Evolutionary conservation across 2,888 invertebrate genomes (phyloP).

Genomic region (Lacanobia oleracea): DNA sequence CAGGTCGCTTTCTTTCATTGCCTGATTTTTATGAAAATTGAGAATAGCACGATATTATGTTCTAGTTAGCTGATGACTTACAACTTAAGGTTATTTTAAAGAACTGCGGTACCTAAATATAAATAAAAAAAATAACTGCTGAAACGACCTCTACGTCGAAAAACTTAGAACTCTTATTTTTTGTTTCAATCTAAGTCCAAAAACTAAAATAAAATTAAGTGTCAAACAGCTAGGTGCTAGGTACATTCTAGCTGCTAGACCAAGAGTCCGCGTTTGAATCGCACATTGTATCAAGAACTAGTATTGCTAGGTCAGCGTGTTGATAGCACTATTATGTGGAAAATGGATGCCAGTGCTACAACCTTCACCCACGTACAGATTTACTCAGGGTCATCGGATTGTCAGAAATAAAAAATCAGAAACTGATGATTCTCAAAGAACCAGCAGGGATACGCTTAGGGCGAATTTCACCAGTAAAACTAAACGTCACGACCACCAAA

Average conservation of each 20-base stretch:
- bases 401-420: background rate
- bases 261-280: conserved; percentile 12
- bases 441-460: too few relatives aligned
- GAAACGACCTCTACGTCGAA: too few relatives aligned
- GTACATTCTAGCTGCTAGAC: background rate
- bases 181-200: background rate
- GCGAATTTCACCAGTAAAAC: too few relatives aligned
- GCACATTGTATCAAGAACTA: conserved; percentile 18
- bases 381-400: conserved; percentile 39
- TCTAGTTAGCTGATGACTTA: background rate
- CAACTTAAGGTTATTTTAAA: too few relatives aligned
- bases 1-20: conserved; percentile 8
- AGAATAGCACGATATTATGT: background rate
- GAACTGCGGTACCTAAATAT: too few relatives aligned
- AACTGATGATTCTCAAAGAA: too few relatives aligned
- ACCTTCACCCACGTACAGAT: conserved; percentile 51
- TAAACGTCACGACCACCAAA: too few relatives aligned
- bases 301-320: conserved; percentile 53
- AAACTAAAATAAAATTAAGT: background rate
- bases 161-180: background rate
- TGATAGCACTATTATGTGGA: conserved; percentile 60
- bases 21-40: conserved; percentile 27
- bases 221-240: background rate
- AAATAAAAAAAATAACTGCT: too few relatives aligned
- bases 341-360: conserved; percentile 48